phyloP scores from a whole-genome alignment of 2,888 invertebrate species.

The Piscicola geometra region DNA sequence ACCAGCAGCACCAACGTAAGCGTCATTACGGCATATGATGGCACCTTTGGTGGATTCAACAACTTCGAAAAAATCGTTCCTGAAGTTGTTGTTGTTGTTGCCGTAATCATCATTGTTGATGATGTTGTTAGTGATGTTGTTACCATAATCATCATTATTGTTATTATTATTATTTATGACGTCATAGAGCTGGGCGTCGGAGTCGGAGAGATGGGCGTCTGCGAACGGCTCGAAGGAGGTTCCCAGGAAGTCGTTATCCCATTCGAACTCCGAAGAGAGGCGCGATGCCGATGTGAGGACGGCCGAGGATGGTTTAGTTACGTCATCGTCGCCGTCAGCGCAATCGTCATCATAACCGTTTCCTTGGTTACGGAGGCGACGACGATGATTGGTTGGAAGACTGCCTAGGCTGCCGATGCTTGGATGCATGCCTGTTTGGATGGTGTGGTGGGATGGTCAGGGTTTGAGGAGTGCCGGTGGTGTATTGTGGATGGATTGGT shows the following conservation, averaged over 20 bases:
- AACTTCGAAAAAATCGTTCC: too few species aligned
- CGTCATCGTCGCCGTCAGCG: neutral
- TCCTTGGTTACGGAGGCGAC: constrained; percentile 27
- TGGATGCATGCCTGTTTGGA: constrained; percentile 39
- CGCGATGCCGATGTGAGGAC: constrained; percentile 20
- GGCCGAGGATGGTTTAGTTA: constrained; percentile 4
- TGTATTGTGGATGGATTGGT: too few species aligned
- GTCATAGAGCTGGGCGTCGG: neutral
- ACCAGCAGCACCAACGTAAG: neutral
- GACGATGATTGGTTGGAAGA: constrained; percentile 12
- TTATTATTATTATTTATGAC: constrained; percentile 28
- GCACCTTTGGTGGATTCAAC: too few species aligned
- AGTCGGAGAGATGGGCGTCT: neutral
- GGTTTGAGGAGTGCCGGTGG: neutral
- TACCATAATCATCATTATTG: constrained; percentile 19
- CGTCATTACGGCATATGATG: too few species aligned
- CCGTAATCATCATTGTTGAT: too few species aligned
- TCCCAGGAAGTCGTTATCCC: constrained; percentile 39
- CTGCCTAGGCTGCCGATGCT: constrained; percentile 10
- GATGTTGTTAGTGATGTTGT: too few species aligned
- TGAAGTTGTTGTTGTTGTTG: too few species aligned
- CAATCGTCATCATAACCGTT: constrained; percentile 33
- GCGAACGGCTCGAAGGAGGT: neutral
- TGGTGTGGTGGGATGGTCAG: too few species aligned
- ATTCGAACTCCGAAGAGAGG: constrained; percentile 40